Evolutionary conservation across 92 coral and sea anemone genomes (phyloP), one percentile per base, ranked within the genome.

Genomic region (Bergia puertoricense): DNA sequence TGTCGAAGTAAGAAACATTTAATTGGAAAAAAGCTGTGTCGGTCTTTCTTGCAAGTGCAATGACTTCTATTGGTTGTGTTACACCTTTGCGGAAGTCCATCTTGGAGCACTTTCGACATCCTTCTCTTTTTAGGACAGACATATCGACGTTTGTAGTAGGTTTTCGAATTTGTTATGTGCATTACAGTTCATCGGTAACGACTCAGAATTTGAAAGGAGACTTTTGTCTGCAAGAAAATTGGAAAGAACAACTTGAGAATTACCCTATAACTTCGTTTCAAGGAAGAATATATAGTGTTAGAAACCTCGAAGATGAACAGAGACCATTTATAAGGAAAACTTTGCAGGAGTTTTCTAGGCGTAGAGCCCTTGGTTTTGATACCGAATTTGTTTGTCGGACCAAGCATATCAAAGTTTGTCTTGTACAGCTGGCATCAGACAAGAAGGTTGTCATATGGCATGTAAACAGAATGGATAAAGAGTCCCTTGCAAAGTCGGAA

Each of bases 191-290:
- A 16, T 43, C 79, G 9, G 66, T 56, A 48, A 74, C 75, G 38
- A 84, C 75, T 71, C 76, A 82, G 5, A 9, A 40, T 66, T 15
- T 46, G 18, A 71, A 40, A 45, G 36, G 65, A 46, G 87, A 48
- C 66, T 84, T 84, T 84, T 39, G 79, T 18, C 57, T 84, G 18
- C 79, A 84, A n/a, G 87, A 84, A 36, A 72, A 84, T 43, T 84
- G 87, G 87, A 84, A 50, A 84, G 87, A 84, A 69, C 77, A 84
- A 84, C 87, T 84, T 84, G 50, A 7, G 41, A 48, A 13, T 13
- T 71, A 84, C 16, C 87, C 87, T 6, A 66, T 84, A 54, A 84
- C 87, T 84, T 69, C 78, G 66, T 84, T 84, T 84, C 87, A 71
- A 71, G 87, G 87, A 16, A 71, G 37, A 73, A 84, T 84, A 36